A percentile compares a stretch with the other conserved stretches of the same genome.
Conservation (phyloP, 2,113 vertebrate genomes). For the Alaudala cheleensis region DNA sequence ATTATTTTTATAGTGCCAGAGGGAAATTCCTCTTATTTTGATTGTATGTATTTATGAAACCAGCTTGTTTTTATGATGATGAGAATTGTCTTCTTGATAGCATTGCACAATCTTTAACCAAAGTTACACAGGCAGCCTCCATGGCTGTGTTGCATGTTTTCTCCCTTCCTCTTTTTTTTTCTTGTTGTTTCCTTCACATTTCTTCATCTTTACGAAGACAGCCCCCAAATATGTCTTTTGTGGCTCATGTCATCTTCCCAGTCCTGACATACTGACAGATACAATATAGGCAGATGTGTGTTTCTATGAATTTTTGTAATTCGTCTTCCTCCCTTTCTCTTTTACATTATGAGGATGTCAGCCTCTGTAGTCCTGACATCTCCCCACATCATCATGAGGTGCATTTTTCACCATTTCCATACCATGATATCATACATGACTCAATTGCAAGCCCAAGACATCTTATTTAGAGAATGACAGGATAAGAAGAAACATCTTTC, state of each 20-base stretch:
- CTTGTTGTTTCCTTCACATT: background rate
- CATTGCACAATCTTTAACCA: background rate
- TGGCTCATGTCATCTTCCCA: background rate
- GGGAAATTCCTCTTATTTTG: background rate
- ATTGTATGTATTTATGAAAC: background rate
- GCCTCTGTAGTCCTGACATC: background rate
- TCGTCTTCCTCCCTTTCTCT: background rate
- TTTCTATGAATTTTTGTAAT: background rate
- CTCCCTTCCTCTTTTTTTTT: background rate
- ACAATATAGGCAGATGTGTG: fast-evolving
- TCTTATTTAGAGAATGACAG: background rate
- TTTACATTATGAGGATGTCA: background rate
- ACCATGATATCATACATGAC: background rate
- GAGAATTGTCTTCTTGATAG: background rate
- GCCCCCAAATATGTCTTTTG: background rate
- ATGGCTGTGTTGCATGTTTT: background rate
- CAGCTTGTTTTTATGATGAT: background rate
- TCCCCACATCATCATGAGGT: background rate
- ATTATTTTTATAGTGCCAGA: background rate
- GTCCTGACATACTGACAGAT: background rate
- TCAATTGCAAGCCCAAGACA: background rate
- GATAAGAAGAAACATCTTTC: background rate
- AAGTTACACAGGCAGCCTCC: background rate
- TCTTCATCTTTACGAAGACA: background rate
- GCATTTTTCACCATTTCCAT: background rate